Percentiles rank a stretch among this genome's conserved stretches.
These are phyloP conservation scores for Piprites chloris DNA, from an alignment of 2,113 vertebrate species.

Conservation along the genomic window DNA sequence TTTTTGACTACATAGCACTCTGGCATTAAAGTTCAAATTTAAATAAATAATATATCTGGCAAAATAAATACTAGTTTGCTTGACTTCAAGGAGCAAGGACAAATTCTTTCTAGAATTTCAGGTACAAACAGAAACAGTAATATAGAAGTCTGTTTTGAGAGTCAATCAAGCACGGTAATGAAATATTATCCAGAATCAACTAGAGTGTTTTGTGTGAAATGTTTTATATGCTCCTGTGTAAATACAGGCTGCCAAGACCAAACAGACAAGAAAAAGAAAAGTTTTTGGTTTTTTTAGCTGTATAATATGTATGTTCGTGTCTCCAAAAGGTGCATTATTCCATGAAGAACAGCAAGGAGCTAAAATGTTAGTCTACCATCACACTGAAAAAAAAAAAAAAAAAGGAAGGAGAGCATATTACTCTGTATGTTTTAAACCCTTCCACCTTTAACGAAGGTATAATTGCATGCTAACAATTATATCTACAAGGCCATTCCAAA, in stretches of 20 bases:
- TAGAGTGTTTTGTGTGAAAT: constrained; percentile 29
- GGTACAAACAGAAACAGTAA: not conserved
- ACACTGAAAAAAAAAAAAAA: not conserved
- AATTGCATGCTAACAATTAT: constrained; percentile 31
- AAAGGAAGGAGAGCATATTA: not conserved
- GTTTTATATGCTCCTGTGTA: constrained; percentile 33
- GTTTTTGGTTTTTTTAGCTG: constrained; percentile 64
- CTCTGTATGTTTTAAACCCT: not conserved
- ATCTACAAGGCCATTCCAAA: not conserved
- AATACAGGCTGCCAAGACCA: constrained; percentile 63
- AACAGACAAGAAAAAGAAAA: constrained; percentile 65
- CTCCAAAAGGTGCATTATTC: constrained; percentile 49
- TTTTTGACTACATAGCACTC: not conserved
- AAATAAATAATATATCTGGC: not conserved
- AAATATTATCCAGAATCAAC: not conserved
- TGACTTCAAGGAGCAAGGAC: not conserved
- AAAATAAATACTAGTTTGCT: not conserved
- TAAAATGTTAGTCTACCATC: constrained; percentile 26
- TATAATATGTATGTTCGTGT: constrained; percentile 5
- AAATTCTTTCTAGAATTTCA: not conserved
- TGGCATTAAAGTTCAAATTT: not conserved
- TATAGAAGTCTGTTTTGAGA: not conserved
- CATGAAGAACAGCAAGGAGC: not conserved
- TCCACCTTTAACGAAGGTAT: constrained; percentile 30
- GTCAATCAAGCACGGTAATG: not conserved